These are phyloP conservation scores for Chelonoidis abingdonii DNA, from an alignment of 2,113 vertebrate genomes.

Conservation along the genomic window DNA sequence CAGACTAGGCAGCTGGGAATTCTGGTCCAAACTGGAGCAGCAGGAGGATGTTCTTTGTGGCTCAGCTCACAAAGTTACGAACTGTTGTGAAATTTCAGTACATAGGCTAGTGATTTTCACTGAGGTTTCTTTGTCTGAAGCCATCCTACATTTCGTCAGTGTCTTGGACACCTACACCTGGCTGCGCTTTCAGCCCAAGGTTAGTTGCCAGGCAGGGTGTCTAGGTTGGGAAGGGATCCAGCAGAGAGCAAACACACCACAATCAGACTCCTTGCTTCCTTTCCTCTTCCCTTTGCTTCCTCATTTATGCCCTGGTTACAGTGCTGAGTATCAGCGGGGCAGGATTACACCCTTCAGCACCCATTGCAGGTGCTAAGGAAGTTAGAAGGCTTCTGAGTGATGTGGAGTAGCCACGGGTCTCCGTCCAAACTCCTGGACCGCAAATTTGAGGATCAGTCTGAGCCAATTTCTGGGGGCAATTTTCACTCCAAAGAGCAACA, in stretches of 20 bases:
- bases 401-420: background rate
- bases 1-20: background rate
- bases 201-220: background rate
- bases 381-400: too few species aligned
- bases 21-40: background rate
- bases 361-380: background rate
- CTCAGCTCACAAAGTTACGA: background rate
- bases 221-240: background rate
- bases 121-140: background rate
- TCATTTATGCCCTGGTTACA: background rate
- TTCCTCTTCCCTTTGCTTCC: background rate
- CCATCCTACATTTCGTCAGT: background rate
- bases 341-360: background rate
- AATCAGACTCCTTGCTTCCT: background rate
- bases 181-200: background rate
- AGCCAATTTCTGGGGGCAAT: background rate
- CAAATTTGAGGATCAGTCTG: background rate
- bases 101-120: background rate
- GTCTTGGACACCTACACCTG: background rate
- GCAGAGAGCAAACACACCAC: background rate
- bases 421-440: background rate
- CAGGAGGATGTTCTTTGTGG: background rate
- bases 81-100: background rate
- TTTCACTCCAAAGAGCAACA: background rate
- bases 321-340: background rate